These are phyloP conservation scores for Podocnemis expansa DNA, from an alignment of 2,113 vertebrate species.

Conservation along the genomic window DNA sequence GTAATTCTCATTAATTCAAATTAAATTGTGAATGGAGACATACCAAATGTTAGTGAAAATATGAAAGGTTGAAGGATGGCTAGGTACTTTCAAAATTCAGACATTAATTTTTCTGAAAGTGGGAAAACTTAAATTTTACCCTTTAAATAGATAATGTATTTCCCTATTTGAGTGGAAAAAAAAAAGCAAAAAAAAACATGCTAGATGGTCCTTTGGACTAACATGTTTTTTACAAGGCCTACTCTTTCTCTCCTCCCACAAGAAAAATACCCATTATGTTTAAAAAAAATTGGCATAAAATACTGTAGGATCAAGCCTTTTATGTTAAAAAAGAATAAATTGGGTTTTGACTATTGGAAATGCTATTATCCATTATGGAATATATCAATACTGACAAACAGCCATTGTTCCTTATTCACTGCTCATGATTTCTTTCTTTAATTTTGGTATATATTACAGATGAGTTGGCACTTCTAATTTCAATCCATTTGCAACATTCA, in stretches of 20 bases:
- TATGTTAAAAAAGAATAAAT: neutral
- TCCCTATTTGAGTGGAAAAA: neutral
- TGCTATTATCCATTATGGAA: neutral
- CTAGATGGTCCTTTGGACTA: neutral
- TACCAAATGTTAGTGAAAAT: no score
- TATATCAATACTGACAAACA: neutral
- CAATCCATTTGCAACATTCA: neutral
- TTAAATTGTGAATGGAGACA: no score
- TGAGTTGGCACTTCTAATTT: neutral
- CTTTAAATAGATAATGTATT: neutral
- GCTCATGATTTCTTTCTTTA: neutral
- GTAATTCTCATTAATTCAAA: no score
- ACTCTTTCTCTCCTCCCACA: neutral
- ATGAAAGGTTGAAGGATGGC: neutral
- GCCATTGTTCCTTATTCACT: neutral
- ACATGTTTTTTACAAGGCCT: neutral
- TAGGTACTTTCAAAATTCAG: neutral
- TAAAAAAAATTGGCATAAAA: neutral
- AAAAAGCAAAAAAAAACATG: neutral
- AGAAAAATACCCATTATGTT: neutral
- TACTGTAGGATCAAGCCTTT: neutral
- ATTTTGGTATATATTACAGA: neutral
- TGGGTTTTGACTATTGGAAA: neutral
- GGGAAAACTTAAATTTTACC: neutral
- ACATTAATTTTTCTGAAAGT: neutral